phyloP scores from a whole-genome alignment of 2,888 invertebrate species.

The Phalangium opilio region DNA sequence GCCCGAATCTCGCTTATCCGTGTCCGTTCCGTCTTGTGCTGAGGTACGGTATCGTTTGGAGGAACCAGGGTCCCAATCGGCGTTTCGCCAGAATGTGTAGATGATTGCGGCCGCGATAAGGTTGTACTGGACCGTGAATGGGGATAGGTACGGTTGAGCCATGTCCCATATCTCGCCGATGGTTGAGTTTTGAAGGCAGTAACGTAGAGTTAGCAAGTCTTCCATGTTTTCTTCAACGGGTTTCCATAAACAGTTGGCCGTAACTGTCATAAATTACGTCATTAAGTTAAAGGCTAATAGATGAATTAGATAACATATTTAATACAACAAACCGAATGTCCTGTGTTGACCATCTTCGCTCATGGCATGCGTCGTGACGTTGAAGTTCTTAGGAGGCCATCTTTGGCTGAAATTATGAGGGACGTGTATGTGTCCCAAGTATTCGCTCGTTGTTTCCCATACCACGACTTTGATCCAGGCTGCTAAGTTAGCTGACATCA shows the following conservation, averaged over 20 bases:
- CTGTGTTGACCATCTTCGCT: constrained; percentile 13
- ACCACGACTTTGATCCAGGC: constrained; percentile 39
- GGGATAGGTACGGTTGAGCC: constrained; percentile 40
- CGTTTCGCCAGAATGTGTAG: constrained; percentile 36
- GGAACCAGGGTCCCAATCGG: not conserved
- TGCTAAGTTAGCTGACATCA: constrained; percentile 40
- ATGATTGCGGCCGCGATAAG: constrained; percentile 41
- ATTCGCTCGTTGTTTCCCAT: constrained; percentile 40
- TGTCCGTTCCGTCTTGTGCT: not conserved
- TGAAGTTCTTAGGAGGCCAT: constrained; percentile 12
- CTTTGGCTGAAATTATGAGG: constrained; percentile 7
- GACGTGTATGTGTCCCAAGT: constrained; percentile 30
- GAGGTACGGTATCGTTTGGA: not conserved
- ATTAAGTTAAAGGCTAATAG: constrained; percentile 1
- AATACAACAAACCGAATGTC: constrained; percentile 7
- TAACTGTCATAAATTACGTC: constrained; percentile 7
- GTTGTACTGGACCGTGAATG: constrained; percentile 39
- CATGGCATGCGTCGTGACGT: constrained; percentile 12
- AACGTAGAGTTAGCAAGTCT: constrained; percentile 35
- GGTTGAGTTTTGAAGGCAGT: constrained; percentile 39
- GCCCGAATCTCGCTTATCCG: not conserved
- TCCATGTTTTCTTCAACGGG: constrained; percentile 8
- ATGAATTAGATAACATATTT: not conserved
- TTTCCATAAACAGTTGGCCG: constrained; percentile 3
- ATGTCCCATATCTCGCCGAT: constrained; percentile 40